Evolutionary conservation across 2,888 invertebrate species (phyloP), one percentile per base, ranked within the genome.

Genomic region (Plagiodera versicolora): DNA sequence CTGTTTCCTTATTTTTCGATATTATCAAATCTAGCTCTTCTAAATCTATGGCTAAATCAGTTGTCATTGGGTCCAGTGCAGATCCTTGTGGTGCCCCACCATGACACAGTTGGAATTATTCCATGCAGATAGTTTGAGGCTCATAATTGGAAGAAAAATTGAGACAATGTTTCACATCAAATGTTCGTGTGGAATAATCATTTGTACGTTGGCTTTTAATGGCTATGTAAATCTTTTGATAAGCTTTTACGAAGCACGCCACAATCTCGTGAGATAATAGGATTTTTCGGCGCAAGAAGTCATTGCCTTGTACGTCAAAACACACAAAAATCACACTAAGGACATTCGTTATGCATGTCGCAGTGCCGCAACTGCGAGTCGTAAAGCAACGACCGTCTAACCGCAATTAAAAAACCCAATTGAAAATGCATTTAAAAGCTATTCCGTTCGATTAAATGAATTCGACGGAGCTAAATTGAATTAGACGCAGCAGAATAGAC

Each of bases 401-500:
- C 35, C 54, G 60, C 62, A 62, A 60, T 64, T 60, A 68, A 68
- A 68, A 65, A 69, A 70, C 65, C 64, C 70, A 69, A 72, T 70
- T 69, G 70, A 66, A 67, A 67, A 68, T 69, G 63, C 68, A 69
- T 70, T 69, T 67, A 61, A 58, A 56, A 66, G 57, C 61, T 63
- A 70, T 72, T 72, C 63, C 60, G 67, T 66, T 66, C 73, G 72
- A 76, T 76, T 77, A 76, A 75, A 72, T 71, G 72, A 68, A 67
- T 71, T 72, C 68, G 69, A 69, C 66, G 63, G 66, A 68, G 65
- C 67, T 73, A 70, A 69, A 73, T 75, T 73, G 74, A 75, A 68
- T 70, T 70, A 70, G 63, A 65, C 64, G 66, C 62, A 55, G 56
- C 55, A 46, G 66, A 60, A 62, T 45, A 50, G 19, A 16, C 18